Base-by-base conservation (phyloP, 2,888 invertebrate species). In the Drosophila heteroneura region DNA sequence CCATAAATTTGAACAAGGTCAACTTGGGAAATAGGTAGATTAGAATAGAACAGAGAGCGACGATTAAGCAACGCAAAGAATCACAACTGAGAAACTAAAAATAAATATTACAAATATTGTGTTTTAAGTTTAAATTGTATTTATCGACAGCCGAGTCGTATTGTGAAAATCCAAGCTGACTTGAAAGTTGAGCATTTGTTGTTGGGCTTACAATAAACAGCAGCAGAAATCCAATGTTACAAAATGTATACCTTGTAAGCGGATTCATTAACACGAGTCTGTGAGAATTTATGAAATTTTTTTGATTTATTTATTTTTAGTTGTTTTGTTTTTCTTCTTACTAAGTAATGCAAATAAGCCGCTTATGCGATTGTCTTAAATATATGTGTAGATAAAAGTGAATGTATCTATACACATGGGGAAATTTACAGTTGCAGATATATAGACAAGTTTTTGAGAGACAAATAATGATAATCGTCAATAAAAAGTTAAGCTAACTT, bases 1-100 rank as follows among this genome's bases (percentile, higher is more conserved):
- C 56, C 81, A 82, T 89, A 85, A 85, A 89, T 85, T 85, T 84
- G 47, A 61, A 76, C 84, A 85, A 85, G 85, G 85, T 85, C 85
- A 89, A 83, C 70, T 52, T 66, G 76, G 35, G 70, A 67, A 81
- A 67, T 56, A 59, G 61, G 69, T 72, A 28, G 28, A 56, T 26
- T 33, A 57, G 57, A 57, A 39, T 30, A 39, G n/a, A 16, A 51
- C 47, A 9, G 47, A 26, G 26, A 47, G 16, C 16, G 81, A 62
- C 87, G 76, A 85, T 89, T 85, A 76, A 65, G 74, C 41, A 81
- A 70, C 70, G 70, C 75, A 33, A 81, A 70, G 77, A 83, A 84
- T 59, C 39, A 72, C 59, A 47, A 58, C 9, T 26, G 10, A 32
- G 52, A 72, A 64, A 51, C 51, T 28, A 68, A 59, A 49, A 67